Evolutionary conservation across 2,888 invertebrate genomes (phyloP).

Genomic region (Synanthedon myopaeformis): DNA sequence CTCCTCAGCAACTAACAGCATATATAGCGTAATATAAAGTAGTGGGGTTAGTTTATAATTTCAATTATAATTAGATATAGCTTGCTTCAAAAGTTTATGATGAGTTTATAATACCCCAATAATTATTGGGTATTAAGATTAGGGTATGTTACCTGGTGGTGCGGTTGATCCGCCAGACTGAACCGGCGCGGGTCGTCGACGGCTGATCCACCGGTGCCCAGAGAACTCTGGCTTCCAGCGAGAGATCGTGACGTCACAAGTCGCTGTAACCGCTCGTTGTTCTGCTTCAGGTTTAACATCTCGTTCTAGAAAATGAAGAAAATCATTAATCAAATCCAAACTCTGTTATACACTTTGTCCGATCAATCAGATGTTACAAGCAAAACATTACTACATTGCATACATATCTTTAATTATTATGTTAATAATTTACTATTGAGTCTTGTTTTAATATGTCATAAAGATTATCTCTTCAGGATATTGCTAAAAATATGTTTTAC

Average conservation of each 20-base stretch:
- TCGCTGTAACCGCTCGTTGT: constrained; percentile 93
- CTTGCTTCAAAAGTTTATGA: background rate
- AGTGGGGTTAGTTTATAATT: too few species aligned
- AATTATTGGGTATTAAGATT: background rate
- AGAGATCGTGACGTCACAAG: constrained; percentile 79
- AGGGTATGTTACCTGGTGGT: constrained; percentile 46
- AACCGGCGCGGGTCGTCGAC: constrained; percentile 70
- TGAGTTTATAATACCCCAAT: too few species aligned
- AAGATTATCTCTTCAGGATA: too few species aligned
- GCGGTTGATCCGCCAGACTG: constrained; percentile 70
- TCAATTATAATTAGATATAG: too few species aligned
- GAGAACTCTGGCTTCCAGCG: constrained; percentile 73
- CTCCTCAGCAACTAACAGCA: too few species aligned
- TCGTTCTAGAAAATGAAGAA: constrained; percentile 77
- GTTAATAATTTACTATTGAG: too few species aligned
- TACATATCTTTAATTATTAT: too few species aligned
- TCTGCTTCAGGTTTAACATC: constrained; percentile 96
- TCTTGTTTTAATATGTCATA: too few species aligned
- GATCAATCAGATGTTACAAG: too few species aligned
- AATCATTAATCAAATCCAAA: background rate
- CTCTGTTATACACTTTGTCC: too few species aligned
- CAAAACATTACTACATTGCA: too few species aligned
- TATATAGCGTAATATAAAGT: too few species aligned
- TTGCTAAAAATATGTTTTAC: background rate
- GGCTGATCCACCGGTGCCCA: constrained; percentile 61